Conservation (phyloP, 2,797 vertebrate species). For the Coccyzus lansbergi region DNA sequence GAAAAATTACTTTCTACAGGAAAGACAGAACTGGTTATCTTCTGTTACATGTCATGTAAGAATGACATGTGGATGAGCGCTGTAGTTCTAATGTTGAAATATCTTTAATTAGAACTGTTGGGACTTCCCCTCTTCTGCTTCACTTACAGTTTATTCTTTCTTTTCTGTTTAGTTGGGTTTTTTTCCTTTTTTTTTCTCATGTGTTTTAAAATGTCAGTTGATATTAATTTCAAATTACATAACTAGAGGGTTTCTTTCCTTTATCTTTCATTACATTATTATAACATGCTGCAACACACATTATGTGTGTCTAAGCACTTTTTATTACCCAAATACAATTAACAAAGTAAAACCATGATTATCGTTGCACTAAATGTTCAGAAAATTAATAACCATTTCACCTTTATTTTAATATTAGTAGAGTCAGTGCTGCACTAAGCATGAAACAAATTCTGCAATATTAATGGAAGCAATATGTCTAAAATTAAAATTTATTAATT, state of each 20-base stretch:
- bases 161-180: not conserved
- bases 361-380: not conserved
- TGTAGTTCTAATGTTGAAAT: not conserved
- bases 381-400: not conserved
- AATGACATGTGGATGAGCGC: slow-evolving; percentile 47
- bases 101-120: slow-evolving; percentile 55
- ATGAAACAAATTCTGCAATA: not conserved
- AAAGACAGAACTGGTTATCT: slow-evolving; percentile 39
- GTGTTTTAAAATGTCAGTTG: not conserved
- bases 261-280: not conserved
- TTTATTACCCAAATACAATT: not conserved
- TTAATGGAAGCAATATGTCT: not conserved
- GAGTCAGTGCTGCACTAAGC: not conserved
- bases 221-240: not conserved
- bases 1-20: slow-evolving; percentile 6
- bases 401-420: not conserved
- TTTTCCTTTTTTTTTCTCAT: not conserved
- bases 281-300: not conserved
- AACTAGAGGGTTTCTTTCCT: not conserved
- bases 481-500: not conserved
- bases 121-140: slow-evolving; percentile 35
- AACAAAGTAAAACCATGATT: not conserved
- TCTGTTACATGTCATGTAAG: slow-evolving; percentile 43
- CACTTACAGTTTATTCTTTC: slow-evolving; percentile 12
- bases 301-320: not conserved